These are phyloP conservation scores for Temnothorax nylanderi DNA, from an alignment of 1,140 invertebrate genomes.

Conservation along the genomic window DNA sequence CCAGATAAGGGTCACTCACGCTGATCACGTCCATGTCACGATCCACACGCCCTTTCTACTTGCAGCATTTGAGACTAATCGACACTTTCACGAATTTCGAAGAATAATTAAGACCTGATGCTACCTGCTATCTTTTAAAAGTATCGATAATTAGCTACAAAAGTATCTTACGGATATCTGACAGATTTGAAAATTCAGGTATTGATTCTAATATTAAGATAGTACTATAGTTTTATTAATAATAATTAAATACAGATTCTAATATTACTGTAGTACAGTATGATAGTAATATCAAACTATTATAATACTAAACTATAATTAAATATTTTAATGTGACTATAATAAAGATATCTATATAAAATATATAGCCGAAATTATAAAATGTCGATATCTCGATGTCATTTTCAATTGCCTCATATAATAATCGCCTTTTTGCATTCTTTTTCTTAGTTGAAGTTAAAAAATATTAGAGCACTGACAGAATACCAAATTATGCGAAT, in stretches of 20 bases:
- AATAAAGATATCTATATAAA: not conserved
- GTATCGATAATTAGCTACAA: not conserved
- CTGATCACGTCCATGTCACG: not conserved
- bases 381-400: no score
- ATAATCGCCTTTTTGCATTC: not conserved
- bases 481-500: not conserved
- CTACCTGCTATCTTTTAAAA: not conserved
- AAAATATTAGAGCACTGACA: not conserved
- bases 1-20: conserved; percentile 52
- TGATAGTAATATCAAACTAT: not conserved
- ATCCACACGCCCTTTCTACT: not conserved
- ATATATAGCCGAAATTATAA: not conserved
- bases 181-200: not conserved
- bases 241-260: no score
- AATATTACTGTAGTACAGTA: not conserved
- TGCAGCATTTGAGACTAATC: not conserved
- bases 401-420: no score
- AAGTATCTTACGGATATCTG: not conserved
- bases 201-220: not conserved
- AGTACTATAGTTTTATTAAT: no score
- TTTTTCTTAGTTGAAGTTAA: not conserved
- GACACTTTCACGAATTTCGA: not conserved
- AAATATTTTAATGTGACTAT: not conserved
- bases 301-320: not conserved
- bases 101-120: not conserved